A percentile compares a stretch with the other conserved stretches of the same genome.
These are phyloP conservation scores for Fragum whitleyi DNA, from an alignment of 2,888 invertebrate species.

Conservation along the genomic window DNA sequence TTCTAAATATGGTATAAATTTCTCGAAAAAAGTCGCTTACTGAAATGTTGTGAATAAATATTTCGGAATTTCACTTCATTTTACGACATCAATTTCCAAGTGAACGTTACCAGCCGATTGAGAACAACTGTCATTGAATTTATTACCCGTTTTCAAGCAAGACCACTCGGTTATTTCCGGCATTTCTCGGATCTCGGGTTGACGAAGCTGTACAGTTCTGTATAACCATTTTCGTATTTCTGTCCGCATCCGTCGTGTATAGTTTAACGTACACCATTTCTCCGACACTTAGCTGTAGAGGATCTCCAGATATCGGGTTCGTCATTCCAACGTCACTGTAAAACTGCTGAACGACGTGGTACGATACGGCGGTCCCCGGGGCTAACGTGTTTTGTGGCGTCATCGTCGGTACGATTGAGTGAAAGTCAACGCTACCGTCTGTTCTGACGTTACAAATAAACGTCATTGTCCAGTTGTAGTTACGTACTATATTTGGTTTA, in stretches of 20 bases:
- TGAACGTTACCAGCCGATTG: too few relatives aligned
- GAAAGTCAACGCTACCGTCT: conserved; percentile 22
- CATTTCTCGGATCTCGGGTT: neutral
- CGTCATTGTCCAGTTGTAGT: conserved; percentile 48
- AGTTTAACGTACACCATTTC: conserved; percentile 29
- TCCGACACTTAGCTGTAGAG: conserved; percentile 26
- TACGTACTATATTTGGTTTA: conserved; percentile 36
- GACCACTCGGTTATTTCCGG: neutral
- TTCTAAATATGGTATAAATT: too few relatives aligned
- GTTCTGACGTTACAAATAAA: conserved; percentile 42
- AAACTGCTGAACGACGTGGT: neutral
- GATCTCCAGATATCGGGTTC: conserved; percentile 14
- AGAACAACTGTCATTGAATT: too few relatives aligned
- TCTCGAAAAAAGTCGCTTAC: too few relatives aligned
- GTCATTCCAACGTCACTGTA: conserved; percentile 10
- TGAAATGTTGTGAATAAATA: too few relatives aligned
- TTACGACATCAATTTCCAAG: too few relatives aligned
- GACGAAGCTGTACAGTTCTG: conserved; percentile 30
- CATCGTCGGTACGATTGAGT: conserved; percentile 18
- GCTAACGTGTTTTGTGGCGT: neutral
- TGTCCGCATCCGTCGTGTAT: conserved; percentile 40
- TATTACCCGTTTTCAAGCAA: conserved; percentile 37
- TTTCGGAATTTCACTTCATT: too few relatives aligned
- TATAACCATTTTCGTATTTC: conserved; percentile 37
- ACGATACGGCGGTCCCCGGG: neutral